Base-by-base conservation (phyloP, 2,113 vertebrate species). In the Passer domesticus region DNA sequence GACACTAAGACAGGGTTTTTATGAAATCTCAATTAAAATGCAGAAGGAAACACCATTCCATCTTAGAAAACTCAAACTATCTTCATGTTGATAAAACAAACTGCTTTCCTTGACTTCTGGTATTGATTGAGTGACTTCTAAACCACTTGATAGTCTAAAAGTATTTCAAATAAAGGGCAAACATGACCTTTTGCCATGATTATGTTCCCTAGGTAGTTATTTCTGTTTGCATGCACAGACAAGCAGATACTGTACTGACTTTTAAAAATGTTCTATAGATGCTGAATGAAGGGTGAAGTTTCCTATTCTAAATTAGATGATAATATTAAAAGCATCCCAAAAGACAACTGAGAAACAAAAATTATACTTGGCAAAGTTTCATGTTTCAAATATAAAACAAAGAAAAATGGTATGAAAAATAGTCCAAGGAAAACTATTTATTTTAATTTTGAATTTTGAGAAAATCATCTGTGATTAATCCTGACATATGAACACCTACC, bases 161-260 rank as follows among this genome's bases (percentile, higher is more conserved):
- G 93, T 95, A 96, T 94, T 97, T 94, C 79, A 94, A 56, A 92
- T 94, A 94, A 95, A 95, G 95, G 87, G 59, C 82, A 95, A 95
- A 95, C 84, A 92, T 92, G 94, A 96, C 95, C 92, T 96, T 95
- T 95, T 93, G 67, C 75, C 67, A 89, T 87, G 68, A 90, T 93
- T 87, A 83, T 67, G 62, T 91, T 96, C 95, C 94, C 93, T 67
- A 82, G 93, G 47, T n/a, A 83, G 35, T 91, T 92, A 77, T 69
- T 73, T 66, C 47, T 88, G 50, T 89, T 96, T 92, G 47, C 73
- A 91, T 92, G 62, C 37, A 87, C 59, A 96, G 77, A 76, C 41
- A 91, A 82, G 49, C 21, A 94, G 79, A 39, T 88, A 92, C 86
- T 93, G 53, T 53, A 89, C 81, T 95, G 94, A 95, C 79, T 95